Conservation (phyloP, 2,797 vertebrate species). For the Enteromius paludinosus region DNA sequence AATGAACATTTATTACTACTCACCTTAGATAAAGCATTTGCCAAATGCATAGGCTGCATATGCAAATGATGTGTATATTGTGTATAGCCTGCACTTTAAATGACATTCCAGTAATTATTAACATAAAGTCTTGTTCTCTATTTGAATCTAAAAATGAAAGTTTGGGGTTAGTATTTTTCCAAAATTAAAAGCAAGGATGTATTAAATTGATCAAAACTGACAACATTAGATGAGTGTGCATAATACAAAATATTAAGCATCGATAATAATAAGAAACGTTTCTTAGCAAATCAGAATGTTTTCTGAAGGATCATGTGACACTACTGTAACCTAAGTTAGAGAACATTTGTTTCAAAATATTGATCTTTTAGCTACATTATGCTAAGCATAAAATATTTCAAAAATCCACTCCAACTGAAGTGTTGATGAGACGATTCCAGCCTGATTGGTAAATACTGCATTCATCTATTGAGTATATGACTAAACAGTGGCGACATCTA, state of each 20-base stretch:
- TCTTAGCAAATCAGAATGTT: too few species aligned
- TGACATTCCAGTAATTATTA: slow-evolving; percentile 34
- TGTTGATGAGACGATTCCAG: neutral
- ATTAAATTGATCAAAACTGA: neutral
- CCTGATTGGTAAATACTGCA: too few species aligned
- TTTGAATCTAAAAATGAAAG: too few species aligned
- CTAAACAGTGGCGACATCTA: neutral
- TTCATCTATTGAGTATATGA: too few species aligned
- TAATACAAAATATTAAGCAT: neutral
- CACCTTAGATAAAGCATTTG: neutral
- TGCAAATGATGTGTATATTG: neutral
- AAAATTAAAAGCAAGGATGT: neutral
- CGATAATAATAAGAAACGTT: too few species aligned
- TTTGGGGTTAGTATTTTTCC: neutral
- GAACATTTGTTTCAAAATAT: too few species aligned
- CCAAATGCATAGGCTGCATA: neutral
- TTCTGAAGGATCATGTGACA: neutral
- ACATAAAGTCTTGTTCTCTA: neutral
- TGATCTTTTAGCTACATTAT: too few species aligned
- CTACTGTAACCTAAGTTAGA: too few species aligned
- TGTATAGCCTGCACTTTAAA: neutral
- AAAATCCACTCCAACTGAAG: too few species aligned
- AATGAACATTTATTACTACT: neutral
- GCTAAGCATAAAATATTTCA: too few species aligned
- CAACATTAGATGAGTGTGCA: neutral